phyloP scores from a whole-genome alignment of 2,797 vertebrate genomes.

The Eulemur rubriventer region DNA sequence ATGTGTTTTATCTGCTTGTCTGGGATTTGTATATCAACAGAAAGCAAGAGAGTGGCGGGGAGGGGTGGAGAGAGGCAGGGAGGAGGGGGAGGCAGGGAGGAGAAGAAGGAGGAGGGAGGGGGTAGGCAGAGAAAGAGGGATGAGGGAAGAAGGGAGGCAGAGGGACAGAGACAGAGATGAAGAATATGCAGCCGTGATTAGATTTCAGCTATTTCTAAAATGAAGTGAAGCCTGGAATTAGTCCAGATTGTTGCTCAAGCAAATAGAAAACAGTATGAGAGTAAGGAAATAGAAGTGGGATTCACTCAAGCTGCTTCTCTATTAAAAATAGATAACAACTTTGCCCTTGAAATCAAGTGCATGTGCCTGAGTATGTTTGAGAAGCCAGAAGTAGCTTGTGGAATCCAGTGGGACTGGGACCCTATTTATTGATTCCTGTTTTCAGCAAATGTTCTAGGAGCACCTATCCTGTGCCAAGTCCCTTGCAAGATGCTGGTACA shows the following conservation, averaged over 20 bases:
- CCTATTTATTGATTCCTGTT: neutral
- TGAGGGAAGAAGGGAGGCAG: neutral
- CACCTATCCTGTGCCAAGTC: neutral
- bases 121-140: neutral
- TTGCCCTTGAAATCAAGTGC: slow-evolving; percentile 74
- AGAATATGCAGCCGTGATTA: neutral
- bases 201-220: slow-evolving; percentile 49
- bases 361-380: neutral
- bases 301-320: slow-evolving; percentile 29
- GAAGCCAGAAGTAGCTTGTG: neutral
- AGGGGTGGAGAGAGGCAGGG: too few relatives aligned
- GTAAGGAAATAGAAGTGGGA: slow-evolving; percentile 3
- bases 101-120: neutral
- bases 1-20: neutral
- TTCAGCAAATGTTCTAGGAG: neutral
- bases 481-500: neutral
- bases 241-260: slow-evolving; percentile 36
- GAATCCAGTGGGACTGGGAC: neutral
- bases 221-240: slow-evolving; percentile 47
- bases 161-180: neutral
- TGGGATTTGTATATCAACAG: neutral
- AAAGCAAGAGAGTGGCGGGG: too few relatives aligned
- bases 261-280: slow-evolving; percentile 1
- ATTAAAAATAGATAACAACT: slow-evolving; percentile 69
- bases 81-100: neutral